Conservation (phyloP, 2,888 invertebrate species). For the Poecilobothrus nobilitatus region DNA sequence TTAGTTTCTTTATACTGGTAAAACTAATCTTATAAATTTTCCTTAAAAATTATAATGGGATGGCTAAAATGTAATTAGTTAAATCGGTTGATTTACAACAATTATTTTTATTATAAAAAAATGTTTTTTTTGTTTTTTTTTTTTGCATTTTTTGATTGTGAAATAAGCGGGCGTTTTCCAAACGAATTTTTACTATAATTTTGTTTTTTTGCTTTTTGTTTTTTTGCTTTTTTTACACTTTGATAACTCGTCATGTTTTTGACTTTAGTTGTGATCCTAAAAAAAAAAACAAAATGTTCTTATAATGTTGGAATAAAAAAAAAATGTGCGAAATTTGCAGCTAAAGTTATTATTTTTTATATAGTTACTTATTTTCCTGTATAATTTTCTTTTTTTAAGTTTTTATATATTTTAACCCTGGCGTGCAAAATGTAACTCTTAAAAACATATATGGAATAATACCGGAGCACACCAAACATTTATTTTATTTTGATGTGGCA, state of each 20-base stretch:
- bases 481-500: no score
- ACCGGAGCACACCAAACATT: no score
- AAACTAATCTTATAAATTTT: not conserved
- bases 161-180: constrained; percentile 1
- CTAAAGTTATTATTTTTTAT: not conserved
- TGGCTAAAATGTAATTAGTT: constrained; percentile 6
- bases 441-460: no score
- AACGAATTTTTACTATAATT: not conserved
- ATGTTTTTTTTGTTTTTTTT: no score
- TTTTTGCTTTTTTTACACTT: not conserved
- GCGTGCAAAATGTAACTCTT: no score
- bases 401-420: no score
- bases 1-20: not conserved
- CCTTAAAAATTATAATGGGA: not conserved
- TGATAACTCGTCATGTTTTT: constrained; percentile 6
- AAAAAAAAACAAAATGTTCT: not conserved
- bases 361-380: no score
- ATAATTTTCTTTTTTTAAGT: no score
- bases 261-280: not conserved
- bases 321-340: not conserved
- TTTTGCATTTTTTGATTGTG: not conserved
- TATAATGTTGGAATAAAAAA: not conserved
- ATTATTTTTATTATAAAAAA: not conserved
- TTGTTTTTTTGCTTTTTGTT: not conserved
- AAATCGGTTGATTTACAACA: not conserved